phyloP scores from a whole-genome alignment of 1,140 invertebrate genomes.

The Drosophila prosaltans region DNA sequence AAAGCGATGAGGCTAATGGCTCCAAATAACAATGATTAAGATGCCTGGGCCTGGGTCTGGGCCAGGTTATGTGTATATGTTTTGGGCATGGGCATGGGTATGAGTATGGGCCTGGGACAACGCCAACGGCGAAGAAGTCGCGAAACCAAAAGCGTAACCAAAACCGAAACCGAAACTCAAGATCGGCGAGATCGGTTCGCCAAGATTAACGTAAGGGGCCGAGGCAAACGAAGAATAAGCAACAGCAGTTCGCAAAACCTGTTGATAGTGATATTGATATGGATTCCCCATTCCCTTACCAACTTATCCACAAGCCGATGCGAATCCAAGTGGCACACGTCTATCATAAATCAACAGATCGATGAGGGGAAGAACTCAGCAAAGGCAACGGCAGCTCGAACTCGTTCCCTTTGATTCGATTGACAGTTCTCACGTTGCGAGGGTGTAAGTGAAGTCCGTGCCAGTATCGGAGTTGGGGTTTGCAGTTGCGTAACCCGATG shows the following conservation, averaged over 20 bases:
- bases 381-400: not conserved
- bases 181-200: constrained; percentile 45
- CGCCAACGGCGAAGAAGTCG: constrained; percentile 14
- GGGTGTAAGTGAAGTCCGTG: constrained; percentile 49
- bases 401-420: constrained; percentile 24
- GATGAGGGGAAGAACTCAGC: constrained; percentile 21
- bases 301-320: constrained; percentile 12
- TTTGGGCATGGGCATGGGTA: not conserved
- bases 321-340: constrained; percentile 69
- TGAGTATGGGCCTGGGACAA: not conserved
- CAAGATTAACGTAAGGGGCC: constrained; percentile 29
- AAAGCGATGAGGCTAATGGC: constrained; percentile 64
- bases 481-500: constrained; percentile 61
- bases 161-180: constrained; percentile 34
- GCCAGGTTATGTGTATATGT: not conserved
- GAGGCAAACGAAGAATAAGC: constrained; percentile 27
- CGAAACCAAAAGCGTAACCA: constrained; percentile 15
- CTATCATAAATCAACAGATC: constrained; percentile 62
- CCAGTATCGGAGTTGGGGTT: constrained; percentile 7
- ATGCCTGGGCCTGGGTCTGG: constrained; percentile 28
- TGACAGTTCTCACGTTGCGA: constrained; percentile 73
- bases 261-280: constrained; percentile 75
- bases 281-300: constrained; percentile 23
- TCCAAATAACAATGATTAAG: constrained; percentile 79
- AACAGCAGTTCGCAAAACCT: constrained; percentile 44